Evolutionary conservation across 1,140 invertebrate species (phyloP), one percentile per base, ranked within the genome.

Genomic region (Venturia canescens): DNA sequence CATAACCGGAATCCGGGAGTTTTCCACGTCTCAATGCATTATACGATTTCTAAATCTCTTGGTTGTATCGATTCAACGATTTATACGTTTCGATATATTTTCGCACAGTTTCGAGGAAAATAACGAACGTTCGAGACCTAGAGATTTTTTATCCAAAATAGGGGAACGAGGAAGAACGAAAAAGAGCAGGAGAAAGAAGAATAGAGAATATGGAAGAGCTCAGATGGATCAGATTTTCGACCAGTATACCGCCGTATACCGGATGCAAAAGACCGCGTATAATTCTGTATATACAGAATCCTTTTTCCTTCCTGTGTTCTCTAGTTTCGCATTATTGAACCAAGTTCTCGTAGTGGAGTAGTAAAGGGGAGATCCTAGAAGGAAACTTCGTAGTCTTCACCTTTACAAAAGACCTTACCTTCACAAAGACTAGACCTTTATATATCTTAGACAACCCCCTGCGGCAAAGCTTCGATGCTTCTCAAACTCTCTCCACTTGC

Each of bases 301-400:
- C 29, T 71, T 15, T 26, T 71, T 23, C 34, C 21, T 38, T 5
- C 69, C n/a, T 26, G 31, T 48, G 5, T 48, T 71, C 69, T 71
- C 69, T 38, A 63, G 60, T 71, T 38, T 44, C 31, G 38, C 21
- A 71, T 71, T 71, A 71, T 71, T 71, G 69, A 71, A 38, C 34
- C 34, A 48, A 48, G 9, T 23, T 38, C 34, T 5, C 69, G 13
- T 29, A 0, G 50, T 21, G 50, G n/a, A 21, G 15, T 6, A 63
- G 60, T 21, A 18, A 63, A 63, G 13, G 15, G 60, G 60, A 38
- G 27, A 4, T 29, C 31, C 31, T 3, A 15, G 67, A 38, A 70
- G 27, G 31, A 70, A 70, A 34, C 67, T 70, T 29, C 9, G 31
- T 18, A 34, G 67, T n/a, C 31, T 70, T 70, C 67, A 29, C 29